phyloP scores from a whole-genome alignment of 1,140 invertebrate genomes.

The Linepithema humile region DNA sequence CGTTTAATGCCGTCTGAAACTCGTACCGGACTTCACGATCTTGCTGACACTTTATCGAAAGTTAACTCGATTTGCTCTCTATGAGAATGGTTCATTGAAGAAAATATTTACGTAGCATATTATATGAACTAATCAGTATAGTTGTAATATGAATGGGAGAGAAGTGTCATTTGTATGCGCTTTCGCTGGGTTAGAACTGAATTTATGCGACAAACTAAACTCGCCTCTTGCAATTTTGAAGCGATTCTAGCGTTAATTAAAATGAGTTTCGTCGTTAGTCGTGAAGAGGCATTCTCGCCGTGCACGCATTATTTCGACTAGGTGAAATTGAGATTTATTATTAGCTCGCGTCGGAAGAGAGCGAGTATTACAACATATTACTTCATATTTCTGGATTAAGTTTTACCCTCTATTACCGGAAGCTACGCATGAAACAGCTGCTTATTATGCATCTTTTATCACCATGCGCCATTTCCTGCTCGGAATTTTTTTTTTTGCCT shows the following conservation, averaged over 20 bases:
- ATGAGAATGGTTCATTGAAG: neutral
- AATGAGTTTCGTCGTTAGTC: conserved; percentile 37
- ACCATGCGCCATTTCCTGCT: conserved; percentile 34
- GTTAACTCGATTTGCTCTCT: neutral
- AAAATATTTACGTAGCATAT: neutral
- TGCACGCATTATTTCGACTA: conserved; percentile 41
- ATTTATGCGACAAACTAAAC: neutral
- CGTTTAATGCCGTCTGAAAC: neutral
- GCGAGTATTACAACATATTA: conserved; percentile 39
- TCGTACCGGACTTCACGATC: neutral
- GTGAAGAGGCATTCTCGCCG: conserved; percentile 17
- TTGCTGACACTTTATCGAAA: neutral
- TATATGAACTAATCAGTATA: neutral
- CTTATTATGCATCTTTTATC: conserved; percentile 54
- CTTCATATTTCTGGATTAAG: conserved; percentile 50
- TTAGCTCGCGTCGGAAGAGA: conserved; percentile 39
- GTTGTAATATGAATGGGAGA: neutral
- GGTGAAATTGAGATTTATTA: conserved; percentile 48
- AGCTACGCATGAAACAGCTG: conserved; percentile 46
- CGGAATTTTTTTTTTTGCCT: conserved; percentile 27
- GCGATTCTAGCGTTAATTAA: conserved; percentile 47
- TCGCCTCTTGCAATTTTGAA: conserved; percentile 26
- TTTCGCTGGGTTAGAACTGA: neutral
- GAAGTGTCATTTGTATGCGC: neutral
- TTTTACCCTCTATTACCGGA: neutral